phyloP scores from a whole-genome alignment of 1,140 invertebrate species.

The Nymphalis io region DNA sequence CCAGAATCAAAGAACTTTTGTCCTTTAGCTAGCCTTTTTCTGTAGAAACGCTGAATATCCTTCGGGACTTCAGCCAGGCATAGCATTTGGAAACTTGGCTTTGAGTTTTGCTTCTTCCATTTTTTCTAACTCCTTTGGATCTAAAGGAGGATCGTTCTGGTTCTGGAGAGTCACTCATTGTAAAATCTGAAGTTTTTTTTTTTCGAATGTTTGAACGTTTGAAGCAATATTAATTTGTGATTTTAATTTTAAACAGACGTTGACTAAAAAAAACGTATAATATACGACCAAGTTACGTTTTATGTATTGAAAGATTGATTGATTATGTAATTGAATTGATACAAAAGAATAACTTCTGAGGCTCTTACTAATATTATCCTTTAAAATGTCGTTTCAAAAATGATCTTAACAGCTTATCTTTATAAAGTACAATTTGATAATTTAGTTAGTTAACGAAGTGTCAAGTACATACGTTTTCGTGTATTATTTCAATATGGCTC shows the following conservation, averaged over 20 bases:
- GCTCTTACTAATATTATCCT: too few relatives aligned
- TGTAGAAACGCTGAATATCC: slow-evolving; percentile 97
- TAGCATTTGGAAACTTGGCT: slow-evolving; percentile 91
- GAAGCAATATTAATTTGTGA: neutral
- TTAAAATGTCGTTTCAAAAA: too few relatives aligned
- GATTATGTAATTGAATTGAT: too few relatives aligned
- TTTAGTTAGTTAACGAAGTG: too few relatives aligned
- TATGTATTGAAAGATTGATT: neutral
- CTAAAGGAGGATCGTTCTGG: slow-evolving; percentile 69
- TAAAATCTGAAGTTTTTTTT: slow-evolving; percentile 20
- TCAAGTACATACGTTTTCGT: too few relatives aligned
- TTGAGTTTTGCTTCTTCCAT: slow-evolving; percentile 96
- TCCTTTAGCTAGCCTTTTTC: slow-evolving; percentile 95
- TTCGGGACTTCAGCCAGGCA: slow-evolving; percentile 82
- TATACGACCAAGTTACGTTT: neutral
- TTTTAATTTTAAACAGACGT: neutral
- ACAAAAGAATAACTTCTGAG: too few relatives aligned
- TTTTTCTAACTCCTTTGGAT: slow-evolving; percentile 89
- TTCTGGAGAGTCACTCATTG: slow-evolving; percentile 68
- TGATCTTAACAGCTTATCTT: too few relatives aligned
- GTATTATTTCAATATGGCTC: too few relatives aligned
- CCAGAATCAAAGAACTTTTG: slow-evolving; percentile 99
- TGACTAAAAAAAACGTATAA: neutral
- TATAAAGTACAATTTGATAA: too few relatives aligned
- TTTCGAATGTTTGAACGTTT: neutral